Percentiles rank a stretch among this genome's conserved stretches.
Conservation (phyloP, 2,888 invertebrate species). For the Latheticus oryzae region DNA sequence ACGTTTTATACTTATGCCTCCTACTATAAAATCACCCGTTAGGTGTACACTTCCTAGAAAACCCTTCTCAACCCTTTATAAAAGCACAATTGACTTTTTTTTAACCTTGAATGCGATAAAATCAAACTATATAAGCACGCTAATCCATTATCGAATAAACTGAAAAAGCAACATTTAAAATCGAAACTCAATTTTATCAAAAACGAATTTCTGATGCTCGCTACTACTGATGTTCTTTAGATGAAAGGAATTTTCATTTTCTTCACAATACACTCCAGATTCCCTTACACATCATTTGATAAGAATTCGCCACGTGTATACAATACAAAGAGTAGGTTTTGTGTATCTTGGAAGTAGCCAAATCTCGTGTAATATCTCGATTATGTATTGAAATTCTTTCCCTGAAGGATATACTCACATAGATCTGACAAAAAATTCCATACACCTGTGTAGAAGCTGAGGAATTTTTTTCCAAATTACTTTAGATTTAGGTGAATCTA, state of each 20-base stretch:
- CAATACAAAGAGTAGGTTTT: constrained; percentile 6
- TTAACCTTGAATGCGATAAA: too few relatives aligned
- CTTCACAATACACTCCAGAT: constrained; percentile 28
- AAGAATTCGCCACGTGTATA: constrained; percentile 37
- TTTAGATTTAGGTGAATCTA: too few relatives aligned
- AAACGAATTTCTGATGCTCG: not conserved
- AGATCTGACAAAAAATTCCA: not conserved
- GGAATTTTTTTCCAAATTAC: too few relatives aligned
- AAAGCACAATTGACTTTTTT: not conserved
- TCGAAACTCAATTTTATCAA: too few relatives aligned
- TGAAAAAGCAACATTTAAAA: too few relatives aligned
- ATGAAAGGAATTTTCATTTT: constrained; percentile 27
- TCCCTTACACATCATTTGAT: constrained; percentile 36
- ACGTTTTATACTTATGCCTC: constrained; percentile 43
- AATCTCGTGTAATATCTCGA: constrained; percentile 13
- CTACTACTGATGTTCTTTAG: not conserved
- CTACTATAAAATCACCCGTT: constrained; percentile 38
- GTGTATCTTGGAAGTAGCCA: constrained; percentile 8
- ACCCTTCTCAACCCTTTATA: constrained; percentile 10
- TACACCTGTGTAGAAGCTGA: not conserved
- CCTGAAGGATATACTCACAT: constrained; percentile 9
- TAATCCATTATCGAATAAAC: too few relatives aligned
- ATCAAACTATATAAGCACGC: too few relatives aligned
- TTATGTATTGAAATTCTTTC: constrained; percentile 26
- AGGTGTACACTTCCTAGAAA: constrained; percentile 28